These are phyloP conservation scores for Eutolmus rufibarbis DNA, from an alignment of 2,888 invertebrate species.

Conservation along the genomic window DNA sequence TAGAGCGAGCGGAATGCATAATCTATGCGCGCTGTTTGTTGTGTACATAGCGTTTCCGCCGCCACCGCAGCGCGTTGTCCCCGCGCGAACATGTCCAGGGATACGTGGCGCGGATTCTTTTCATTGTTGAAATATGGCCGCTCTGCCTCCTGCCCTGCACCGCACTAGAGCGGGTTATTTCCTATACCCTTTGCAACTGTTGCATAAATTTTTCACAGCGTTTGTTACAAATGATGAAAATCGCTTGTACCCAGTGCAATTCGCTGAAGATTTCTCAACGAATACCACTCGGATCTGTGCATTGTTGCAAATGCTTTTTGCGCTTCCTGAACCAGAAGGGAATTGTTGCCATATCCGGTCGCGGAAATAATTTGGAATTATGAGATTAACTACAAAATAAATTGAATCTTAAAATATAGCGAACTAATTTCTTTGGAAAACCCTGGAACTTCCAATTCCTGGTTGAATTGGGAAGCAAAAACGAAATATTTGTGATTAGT, in stretches of 20 bases:
- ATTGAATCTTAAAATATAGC: not conserved
- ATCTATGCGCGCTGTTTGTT: conserved; percentile 17
- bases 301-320: not conserved
- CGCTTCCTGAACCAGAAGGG: not conserved
- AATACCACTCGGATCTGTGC: not conserved
- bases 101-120: not conserved
- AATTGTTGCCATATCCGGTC: not conserved
- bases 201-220: conserved; percentile 25
- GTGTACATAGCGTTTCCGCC: conserved; percentile 19
- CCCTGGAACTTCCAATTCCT: not conserved
- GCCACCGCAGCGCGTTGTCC: not conserved
- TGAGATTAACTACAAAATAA: not conserved
- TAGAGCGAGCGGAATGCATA: conserved; percentile 18
- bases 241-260: not conserved
- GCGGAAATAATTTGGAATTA: not conserved
- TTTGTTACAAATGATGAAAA: conserved; percentile 18
- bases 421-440: not conserved
- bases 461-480: no score
- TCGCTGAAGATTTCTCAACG: conserved; percentile 7
- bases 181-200: conserved; percentile 4
- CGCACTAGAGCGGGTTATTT: not conserved
- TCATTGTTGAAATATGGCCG: conserved; percentile 20
- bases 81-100: not conserved
- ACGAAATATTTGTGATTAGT: no score
- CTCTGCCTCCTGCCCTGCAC: not conserved